Percentiles rank a stretch among this genome's conserved stretches.
Evolutionary conservation across 2,888 invertebrate species (phyloP).

Genomic region (Ceratothoa steindachneri): DNA sequence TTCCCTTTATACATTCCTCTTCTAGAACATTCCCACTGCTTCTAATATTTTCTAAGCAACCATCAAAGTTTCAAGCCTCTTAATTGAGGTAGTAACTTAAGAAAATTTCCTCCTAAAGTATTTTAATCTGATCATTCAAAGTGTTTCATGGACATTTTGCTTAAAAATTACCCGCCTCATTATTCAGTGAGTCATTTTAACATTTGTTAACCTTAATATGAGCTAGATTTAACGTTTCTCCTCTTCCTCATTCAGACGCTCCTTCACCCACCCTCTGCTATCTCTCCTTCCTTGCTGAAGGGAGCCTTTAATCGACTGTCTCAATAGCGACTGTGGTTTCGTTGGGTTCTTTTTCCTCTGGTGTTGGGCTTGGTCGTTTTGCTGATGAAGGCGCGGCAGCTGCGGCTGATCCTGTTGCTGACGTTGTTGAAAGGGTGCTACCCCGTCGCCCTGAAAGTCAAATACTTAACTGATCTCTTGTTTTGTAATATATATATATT

Average conservation of each 20-base stretch:
- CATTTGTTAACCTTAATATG: neutral
- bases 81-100: neutral
- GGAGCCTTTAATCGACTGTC: neutral
- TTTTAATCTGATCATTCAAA: neutral
- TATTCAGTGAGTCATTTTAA: neutral
- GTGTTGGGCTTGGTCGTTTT: neutral
- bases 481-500: conserved; percentile 4
- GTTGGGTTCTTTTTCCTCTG: neutral
- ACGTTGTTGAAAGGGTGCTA: conserved; percentile 31
- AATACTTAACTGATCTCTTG: conserved; percentile 10
- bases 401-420: conserved; percentile 30
- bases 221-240: neutral
- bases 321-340: neutral
- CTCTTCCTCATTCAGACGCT: neutral
- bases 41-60: neutral
- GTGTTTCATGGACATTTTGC: neutral
- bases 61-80: neutral
- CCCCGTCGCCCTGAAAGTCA: conserved; percentile 40
- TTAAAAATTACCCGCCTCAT: neutral
- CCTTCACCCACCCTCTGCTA: neutral
- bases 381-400: conserved; percentile 1
- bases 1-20: too few species aligned
- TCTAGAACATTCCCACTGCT: too few species aligned
- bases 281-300: neutral
- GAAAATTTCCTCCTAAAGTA: neutral